phyloP scores from a whole-genome alignment of 1,140 invertebrate genomes.

The Phymastichus coffea region DNA sequence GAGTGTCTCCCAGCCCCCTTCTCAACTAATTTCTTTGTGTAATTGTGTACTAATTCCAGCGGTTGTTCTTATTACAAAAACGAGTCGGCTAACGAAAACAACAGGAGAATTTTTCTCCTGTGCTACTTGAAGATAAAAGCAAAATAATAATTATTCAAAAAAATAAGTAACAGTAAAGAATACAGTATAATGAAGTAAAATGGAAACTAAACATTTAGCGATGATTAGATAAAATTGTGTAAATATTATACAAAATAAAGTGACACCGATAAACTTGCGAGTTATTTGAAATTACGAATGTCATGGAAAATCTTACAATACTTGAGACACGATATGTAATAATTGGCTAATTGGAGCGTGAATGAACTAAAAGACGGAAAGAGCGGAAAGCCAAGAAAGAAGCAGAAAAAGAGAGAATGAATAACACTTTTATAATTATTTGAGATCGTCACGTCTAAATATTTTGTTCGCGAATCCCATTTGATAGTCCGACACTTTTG shows the following conservation, averaged over 20 bases:
- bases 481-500: background rate
- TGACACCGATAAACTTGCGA: background rate
- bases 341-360: background rate
- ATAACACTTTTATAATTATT: background rate
- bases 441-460: conserved; percentile 24
- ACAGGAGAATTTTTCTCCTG: background rate
- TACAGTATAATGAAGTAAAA: background rate
- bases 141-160: too few species aligned
- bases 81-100: background rate
- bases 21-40: conserved; percentile 1
- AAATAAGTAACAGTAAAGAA: background rate
- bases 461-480: conserved; percentile 9
- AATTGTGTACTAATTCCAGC: conserved; percentile 1
- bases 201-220: background rate
- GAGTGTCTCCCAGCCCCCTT: background rate
- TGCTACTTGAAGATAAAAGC: background rate
- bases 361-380: too few species aligned
- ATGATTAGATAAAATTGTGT: conserved; percentile 16
- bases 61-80: background rate
- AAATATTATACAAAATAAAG: conserved; percentile 24
- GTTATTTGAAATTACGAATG: conserved; percentile 2
- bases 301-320: conserved; percentile 16
- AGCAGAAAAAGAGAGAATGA: background rate
- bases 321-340: conserved; percentile 6
- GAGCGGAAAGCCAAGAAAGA: too few species aligned